A percentile compares a stretch with the other conserved stretches of the same genome.
These are phyloP conservation scores for Drosophila murphyi DNA, from an alignment of 1,140 invertebrate genomes.

Conservation along the genomic window DNA sequence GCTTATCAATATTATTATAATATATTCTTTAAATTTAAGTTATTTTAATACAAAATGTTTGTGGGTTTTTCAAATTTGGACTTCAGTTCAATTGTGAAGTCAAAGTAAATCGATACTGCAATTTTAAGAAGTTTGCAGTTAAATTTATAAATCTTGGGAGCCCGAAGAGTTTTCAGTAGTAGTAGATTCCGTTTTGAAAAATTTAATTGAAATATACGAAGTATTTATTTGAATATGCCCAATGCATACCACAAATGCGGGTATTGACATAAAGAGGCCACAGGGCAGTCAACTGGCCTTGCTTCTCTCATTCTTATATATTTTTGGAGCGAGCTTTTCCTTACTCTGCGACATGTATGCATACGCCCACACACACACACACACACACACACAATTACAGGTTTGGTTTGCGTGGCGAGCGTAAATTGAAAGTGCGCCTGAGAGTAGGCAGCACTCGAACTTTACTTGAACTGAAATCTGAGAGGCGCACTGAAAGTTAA, in stretches of 20 bases:
- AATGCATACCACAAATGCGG: background rate
- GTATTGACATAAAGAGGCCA: conserved; percentile 11
- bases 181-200: too few species aligned
- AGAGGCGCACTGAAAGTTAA: conserved; percentile 24
- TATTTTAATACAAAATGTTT: background rate
- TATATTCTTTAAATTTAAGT: too few species aligned
- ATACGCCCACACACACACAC: background rate
- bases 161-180: too few species aligned
- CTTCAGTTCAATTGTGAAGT: too few species aligned
- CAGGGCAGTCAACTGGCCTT: conserved; percentile 52
- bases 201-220: background rate
- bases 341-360: conserved; percentile 8
- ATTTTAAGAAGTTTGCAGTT: too few species aligned
- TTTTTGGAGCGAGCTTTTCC: conserved; percentile 20
- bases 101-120: too few species aligned
- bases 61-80: background rate
- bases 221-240: conserved; percentile 12
- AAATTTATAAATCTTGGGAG: too few species aligned
- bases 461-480: conserved; percentile 33
- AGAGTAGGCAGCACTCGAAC: conserved; percentile 46
- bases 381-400: background rate
- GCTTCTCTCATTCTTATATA: conserved; percentile 19
- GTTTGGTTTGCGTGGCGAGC: background rate
- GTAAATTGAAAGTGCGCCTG: conserved; percentile 22
- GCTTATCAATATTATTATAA: too few species aligned